phyloP scores from a whole-genome alignment of 2,113 vertebrate genomes.

The Cyrtonyx montezumae region DNA sequence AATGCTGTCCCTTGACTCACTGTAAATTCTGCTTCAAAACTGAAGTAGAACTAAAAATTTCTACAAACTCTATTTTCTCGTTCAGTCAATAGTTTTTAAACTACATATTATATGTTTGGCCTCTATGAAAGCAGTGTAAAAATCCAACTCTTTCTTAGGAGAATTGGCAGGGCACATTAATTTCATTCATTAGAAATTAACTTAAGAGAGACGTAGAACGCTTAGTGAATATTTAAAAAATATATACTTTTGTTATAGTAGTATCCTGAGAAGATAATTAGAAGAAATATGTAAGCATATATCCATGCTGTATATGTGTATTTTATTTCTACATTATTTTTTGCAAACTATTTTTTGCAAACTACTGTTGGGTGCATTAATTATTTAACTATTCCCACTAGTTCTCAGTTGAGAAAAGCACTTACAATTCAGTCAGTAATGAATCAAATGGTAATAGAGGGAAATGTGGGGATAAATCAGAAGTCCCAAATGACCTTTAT shows the following conservation, averaged over 20 bases:
- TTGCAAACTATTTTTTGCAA: not conserved
- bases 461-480: not conserved
- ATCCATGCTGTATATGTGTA: not conserved
- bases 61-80: not conserved
- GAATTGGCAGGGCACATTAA: not conserved
- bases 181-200: not conserved
- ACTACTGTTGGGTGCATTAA: not conserved
- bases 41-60: not conserved
- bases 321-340: not conserved
- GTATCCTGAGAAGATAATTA: not conserved
- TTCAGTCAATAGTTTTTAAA: not conserved
- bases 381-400: not conserved
- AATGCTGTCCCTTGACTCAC: not conserved
- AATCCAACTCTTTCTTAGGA: not conserved
- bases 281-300: not conserved
- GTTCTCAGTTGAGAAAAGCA: not conserved
- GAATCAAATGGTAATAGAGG: not conserved
- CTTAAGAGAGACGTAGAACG: not conserved
- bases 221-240: not conserved
- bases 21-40: not conserved
- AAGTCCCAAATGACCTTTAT: not conserved
- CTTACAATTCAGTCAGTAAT: not conserved
- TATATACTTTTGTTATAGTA: not conserved
- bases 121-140: not conserved
- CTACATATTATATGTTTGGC: not conserved